Evolutionary conservation across 2,113 vertebrate genomes (phyloP).

Genomic region (Dryoscopus gambensis): DNA sequence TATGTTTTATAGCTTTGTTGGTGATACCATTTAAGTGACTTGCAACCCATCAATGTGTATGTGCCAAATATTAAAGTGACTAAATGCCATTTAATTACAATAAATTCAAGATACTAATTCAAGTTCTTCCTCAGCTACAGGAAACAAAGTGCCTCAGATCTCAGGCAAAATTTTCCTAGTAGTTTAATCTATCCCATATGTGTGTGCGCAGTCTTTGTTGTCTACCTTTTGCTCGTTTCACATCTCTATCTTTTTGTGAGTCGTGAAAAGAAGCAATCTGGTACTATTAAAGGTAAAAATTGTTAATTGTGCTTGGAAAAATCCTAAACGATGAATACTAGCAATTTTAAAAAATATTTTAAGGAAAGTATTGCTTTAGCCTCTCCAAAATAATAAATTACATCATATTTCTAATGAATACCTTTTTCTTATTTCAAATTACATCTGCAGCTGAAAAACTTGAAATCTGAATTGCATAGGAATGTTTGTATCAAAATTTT

Average conservation of each 20-base stretch:
- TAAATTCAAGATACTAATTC: neutral
- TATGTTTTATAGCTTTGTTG: neutral
- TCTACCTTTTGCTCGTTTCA: neutral
- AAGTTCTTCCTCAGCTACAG: neutral
- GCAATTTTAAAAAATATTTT: neutral
- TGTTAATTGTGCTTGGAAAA: neutral
- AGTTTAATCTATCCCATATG: neutral
- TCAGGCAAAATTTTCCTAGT: neutral
- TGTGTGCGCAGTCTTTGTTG: neutral
- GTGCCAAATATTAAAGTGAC: neutral
- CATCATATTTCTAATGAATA: neutral
- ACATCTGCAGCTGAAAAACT: neutral
- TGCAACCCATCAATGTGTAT: neutral
- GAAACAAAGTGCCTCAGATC: neutral
- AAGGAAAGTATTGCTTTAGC: neutral
- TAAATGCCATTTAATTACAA: neutral
- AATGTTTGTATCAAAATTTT: neutral
- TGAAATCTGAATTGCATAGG: neutral
- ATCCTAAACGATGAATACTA: neutral
- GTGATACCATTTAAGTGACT: neutral
- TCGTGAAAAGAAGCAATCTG: neutral
- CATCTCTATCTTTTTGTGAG: neutral
- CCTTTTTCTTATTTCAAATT: neutral
- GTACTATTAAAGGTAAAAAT: neutral
- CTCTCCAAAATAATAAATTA: neutral